Evolutionary conservation across 2,797 vertebrate genomes (phyloP).

Genomic region (Smutsia gigantea): DNA sequence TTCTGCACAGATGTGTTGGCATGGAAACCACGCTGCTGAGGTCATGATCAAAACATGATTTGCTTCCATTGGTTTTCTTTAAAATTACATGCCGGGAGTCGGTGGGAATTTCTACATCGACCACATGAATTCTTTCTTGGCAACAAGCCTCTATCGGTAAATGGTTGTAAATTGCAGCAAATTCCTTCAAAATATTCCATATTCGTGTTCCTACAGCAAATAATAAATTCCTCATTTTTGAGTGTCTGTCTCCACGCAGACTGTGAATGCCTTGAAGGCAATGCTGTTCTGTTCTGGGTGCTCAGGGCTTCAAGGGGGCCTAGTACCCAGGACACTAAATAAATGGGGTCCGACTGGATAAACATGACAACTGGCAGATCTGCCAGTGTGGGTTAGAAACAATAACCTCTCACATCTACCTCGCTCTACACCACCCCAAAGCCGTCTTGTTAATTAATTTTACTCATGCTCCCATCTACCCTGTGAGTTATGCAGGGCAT

Average conservation of each 20-base stretch:
- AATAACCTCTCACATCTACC: neutral
- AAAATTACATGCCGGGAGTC: slow-evolving; percentile 15
- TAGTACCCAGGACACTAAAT: neutral
- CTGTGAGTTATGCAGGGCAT: neutral
- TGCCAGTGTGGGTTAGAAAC: neutral
- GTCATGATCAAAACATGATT: slow-evolving; percentile 10
- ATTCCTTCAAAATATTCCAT: slow-evolving; percentile 15
- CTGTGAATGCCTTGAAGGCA: neutral
- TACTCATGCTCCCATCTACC: neutral
- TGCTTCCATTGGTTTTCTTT: slow-evolving; percentile 34
- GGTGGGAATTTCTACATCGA: slow-evolving; percentile 21
- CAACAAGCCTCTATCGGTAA: slow-evolving; percentile 8
- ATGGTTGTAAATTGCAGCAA: neutral
- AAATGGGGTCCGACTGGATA: neutral
- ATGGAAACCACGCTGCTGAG: slow-evolving; percentile 53
- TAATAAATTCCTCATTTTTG: neutral
- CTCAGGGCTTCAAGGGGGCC: neutral
- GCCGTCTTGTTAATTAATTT: neutral
- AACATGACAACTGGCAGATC: neutral
- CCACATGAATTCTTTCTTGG: neutral
- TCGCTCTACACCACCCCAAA: neutral
- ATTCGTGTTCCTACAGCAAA: neutral
- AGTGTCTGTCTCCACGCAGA: neutral
- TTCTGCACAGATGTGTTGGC: slow-evolving; percentile 9
- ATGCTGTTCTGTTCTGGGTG: neutral